Conservation (phyloP, 2,797 vertebrate species). For the Hylomyscus alleni region DNA sequence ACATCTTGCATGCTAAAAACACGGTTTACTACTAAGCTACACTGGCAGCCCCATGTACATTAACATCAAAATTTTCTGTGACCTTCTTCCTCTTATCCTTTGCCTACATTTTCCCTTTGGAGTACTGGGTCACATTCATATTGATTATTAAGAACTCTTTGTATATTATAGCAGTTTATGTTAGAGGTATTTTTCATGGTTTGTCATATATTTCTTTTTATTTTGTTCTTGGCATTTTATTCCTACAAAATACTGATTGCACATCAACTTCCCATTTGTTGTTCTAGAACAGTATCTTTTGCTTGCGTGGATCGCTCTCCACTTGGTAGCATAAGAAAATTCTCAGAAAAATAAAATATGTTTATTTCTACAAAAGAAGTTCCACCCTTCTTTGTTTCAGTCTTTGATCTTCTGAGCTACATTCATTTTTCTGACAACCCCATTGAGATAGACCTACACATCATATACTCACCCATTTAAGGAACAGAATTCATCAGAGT, state of each 20-base stretch:
- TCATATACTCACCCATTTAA: neutral
- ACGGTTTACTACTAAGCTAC: no score
- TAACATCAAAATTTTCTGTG: neutral
- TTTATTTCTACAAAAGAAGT: neutral
- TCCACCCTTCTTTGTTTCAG: neutral
- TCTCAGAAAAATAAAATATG: neutral
- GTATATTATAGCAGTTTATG: neutral
- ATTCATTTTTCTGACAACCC: slow-evolving; percentile 23
- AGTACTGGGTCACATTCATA: neutral
- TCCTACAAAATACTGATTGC: neutral
- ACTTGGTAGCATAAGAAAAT: neutral
- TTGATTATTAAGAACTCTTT: slow-evolving; percentile 52
- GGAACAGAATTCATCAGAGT: neutral
- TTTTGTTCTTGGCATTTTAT: slow-evolving; percentile 48
- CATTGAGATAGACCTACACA: slow-evolving; percentile 9
- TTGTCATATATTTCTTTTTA: slow-evolving; percentile 1
- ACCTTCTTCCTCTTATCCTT: neutral
- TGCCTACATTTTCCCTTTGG: neutral
- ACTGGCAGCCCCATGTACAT: neutral
- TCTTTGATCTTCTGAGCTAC: slow-evolving; percentile 19
- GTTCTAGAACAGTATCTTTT: neutral
- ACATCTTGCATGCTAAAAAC: neutral
- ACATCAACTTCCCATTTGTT: slow-evolving; percentile 36
- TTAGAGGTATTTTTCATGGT: neutral
- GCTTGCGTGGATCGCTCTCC: neutral